Evolutionary conservation across 2,113 vertebrate genomes (phyloP), one percentile per base, ranked within the genome.

Genomic region (Catharus fuscescens): DNA sequence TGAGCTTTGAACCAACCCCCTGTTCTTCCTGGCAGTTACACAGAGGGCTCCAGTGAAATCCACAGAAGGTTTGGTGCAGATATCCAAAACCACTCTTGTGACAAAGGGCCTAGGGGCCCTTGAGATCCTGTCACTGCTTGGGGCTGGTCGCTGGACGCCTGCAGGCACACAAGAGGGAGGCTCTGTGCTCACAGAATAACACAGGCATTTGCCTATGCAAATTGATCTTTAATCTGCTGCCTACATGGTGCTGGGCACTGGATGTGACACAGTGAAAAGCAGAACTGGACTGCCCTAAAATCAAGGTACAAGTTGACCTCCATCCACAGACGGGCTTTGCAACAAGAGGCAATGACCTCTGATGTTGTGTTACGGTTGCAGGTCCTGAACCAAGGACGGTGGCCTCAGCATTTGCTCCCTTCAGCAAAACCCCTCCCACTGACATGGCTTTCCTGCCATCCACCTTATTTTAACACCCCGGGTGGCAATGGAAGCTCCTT

Each of bases 251-350:
- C 59, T 31, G 36, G 13, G 60, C 29, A 25, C 25, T 61, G 26
- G n/a, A 18, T 34, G 64, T 53, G 65, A 42, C 76, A 60, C 28
- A 42, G 38, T 3, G 10, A 34, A 50, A 81, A 11, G 69, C 32
- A 78, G 61, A 70, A 17, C 65, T 52, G 76, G 42, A 26, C 36
- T n/a, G 29, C 14, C n/a, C 69, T 76, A 57, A 79, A 78, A 72
- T 48, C 42, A 36, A 14, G 0, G 2, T 8, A 8, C 28, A 64
- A 32, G 29, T 15, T 28, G 36, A 19, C 17, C 12, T 85, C 45
- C 29, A 17, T 42, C 61, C 74, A 26, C 13, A 77, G 69, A 40
- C 2, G 4, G 2, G 4, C 11, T 1, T 0, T 42, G 9, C 18
- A 72, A 54, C 18, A 60, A 45, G 28, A 73, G 31, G 18, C 14